Percentiles rank a stretch among this genome's conserved stretches.
phyloP scores from a whole-genome alignment of 2,888 invertebrate species.

The Cephus runcator region DNA sequence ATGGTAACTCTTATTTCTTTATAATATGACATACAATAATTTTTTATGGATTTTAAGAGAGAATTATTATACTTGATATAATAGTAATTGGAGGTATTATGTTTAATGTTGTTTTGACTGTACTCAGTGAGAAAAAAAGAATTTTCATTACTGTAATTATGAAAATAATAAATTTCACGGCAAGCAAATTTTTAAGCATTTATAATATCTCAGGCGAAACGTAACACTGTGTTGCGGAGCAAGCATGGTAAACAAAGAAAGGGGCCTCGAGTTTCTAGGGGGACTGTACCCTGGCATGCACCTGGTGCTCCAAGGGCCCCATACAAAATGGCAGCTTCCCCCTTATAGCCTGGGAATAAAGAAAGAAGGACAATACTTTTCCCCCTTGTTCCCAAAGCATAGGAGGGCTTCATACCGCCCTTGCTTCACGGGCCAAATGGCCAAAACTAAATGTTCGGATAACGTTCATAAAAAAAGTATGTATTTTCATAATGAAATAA shows the following conservation, averaged over 20 bases:
- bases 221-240: neutral
- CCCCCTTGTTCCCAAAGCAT: slow-evolving; percentile 30
- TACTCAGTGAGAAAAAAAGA: neutral
- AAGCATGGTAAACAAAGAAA: slow-evolving; percentile 50
- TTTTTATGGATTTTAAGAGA: neutral
- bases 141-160: neutral
- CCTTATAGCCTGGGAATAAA: slow-evolving; percentile 49
- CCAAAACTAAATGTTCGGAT: slow-evolving; percentile 1
- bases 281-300: slow-evolving; percentile 61
- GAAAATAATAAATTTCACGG: neutral
- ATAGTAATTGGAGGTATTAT: neutral
- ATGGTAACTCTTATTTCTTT: neutral
- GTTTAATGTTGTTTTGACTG: neutral
- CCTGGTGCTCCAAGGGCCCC: slow-evolving; percentile 60
- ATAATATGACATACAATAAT: slow-evolving; percentile 5
- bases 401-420: slow-evolving; percentile 38
- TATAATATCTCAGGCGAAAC: neutral
- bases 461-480: neutral
- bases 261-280: slow-evolving; percentile 52
- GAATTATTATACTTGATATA: neutral
- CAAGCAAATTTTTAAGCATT: neutral
- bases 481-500: neutral
- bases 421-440: slow-evolving; percentile 13
- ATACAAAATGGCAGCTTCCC: slow-evolving; percentile 61
- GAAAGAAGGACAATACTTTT: slow-evolving; percentile 60